Base-by-base conservation (phyloP, 2,888 invertebrate genomes). In the Tryphoninae sp. region DNA sequence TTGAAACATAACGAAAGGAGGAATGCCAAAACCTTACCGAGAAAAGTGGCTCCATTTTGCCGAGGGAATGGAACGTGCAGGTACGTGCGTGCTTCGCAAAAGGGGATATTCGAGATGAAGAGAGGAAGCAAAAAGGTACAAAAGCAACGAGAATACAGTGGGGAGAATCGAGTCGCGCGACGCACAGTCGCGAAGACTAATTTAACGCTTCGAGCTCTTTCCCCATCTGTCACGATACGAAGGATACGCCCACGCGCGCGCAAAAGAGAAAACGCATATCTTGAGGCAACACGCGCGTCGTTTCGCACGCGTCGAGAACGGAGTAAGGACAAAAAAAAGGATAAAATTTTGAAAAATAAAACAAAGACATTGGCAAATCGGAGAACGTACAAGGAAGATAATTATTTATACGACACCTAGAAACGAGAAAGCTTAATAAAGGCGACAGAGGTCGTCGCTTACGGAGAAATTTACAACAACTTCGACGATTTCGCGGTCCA, bases 171-270 rank as follows among this genome's bases (percentile, higher is more conserved):
- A 73, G 73, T 65, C 71, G 23, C 23, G 42, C 59, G 68, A 45
- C 33, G 6, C 64, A 59, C 58, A 71, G 64, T 78, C 75, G 77
- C 75, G 74, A 80, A 65, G 82, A 84, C 84, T 84, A 84, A 84
- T 84, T 84, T 84, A 84, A 84, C 84, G 84, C 84, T 84, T 72
- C 84, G 82, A 82, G 81, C 82, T 74, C 77, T 77, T 53, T 42
- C 65, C 77, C 82, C 82, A 82, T 84, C 79, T 78, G 84, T 84
- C 82, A 84, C 75, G 40, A 42, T n/a, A 16, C 11, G 59, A 22
- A 68, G n/a, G 64, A 49, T 53, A 55, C 45, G 23, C 58, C 4
- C 23, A 23, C 23, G 33, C 49, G 42, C 62, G 62, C 62, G 59
- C 40, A 1, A 19, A 19, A 23, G 68, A 58, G 73, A 73, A 77